phyloP scores from a whole-genome alignment of 2,113 vertebrate genomes.

The Coryphaenoides rupestris region DNA sequence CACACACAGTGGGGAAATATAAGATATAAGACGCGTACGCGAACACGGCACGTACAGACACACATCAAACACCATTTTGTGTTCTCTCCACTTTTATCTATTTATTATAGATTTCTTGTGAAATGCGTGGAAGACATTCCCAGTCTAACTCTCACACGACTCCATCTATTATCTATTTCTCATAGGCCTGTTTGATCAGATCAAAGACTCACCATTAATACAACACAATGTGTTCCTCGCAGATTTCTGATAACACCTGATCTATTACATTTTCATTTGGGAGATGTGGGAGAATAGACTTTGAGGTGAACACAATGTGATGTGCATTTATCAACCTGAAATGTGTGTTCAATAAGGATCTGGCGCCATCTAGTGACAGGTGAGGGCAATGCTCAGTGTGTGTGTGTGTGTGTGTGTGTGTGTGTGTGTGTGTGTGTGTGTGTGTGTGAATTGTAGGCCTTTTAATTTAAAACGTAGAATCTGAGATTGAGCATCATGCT shows the following conservation, averaged over 20 bases:
- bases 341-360: conserved; percentile 45
- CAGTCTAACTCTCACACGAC: too few relatives aligned
- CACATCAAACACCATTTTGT: too few relatives aligned
- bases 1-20: too few relatives aligned
- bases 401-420: not conserved
- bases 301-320: not conserved
- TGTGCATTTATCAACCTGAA: not conserved
- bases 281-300: conserved; percentile 4
- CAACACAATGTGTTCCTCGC: conserved; percentile 5
- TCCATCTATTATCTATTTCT: too few relatives aligned
- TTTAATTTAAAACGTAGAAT: too few relatives aligned
- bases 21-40: too few relatives aligned
- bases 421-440: not conserved
- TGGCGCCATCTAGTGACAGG: conserved; percentile 64
- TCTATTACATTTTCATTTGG: conserved; percentile 16
- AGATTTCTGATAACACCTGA: not conserved
- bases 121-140: too few relatives aligned
- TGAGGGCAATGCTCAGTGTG: conserved; percentile 21
- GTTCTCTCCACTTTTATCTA: too few relatives aligned
- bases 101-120: not conserved
- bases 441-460: not conserved
- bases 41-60: too few relatives aligned
- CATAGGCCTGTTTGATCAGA: conserved; percentile 8
- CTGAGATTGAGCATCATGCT: too few relatives aligned
- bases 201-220: conserved; percentile 4